These are phyloP conservation scores for Mus caroli DNA, from an alignment of 2,797 vertebrate species.

Conservation along the genomic window DNA sequence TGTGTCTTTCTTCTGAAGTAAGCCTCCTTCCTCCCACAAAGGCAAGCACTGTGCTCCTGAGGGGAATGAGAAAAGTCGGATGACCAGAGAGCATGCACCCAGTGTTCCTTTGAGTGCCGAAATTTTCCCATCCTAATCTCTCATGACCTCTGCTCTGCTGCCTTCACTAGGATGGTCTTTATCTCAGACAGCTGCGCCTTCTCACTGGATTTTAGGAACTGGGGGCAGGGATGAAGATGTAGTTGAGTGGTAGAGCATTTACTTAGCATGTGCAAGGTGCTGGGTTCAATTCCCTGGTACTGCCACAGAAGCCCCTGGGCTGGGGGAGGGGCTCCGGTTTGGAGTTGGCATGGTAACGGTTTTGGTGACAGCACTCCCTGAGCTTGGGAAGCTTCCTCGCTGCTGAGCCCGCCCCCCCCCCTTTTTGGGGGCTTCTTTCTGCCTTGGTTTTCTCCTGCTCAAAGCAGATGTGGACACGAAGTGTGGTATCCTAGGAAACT, in stretches of 20 bases:
- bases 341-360: background rate
- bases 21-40: background rate
- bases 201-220: background rate
- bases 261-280: background rate
- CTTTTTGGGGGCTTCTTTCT: slow-evolving; percentile 29
- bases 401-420: background rate
- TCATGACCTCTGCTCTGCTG: background rate
- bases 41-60: background rate
- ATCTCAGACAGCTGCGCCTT: background rate
- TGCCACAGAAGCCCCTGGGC: background rate
- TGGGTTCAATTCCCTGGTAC: background rate
- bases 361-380: background rate
- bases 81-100: background rate
- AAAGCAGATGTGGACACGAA: background rate
- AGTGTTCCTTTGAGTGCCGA: background rate
- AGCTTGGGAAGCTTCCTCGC: background rate
- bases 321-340: background rate
- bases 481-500: background rate
- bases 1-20: background rate
- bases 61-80: background rate
- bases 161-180: background rate
- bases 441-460: slow-evolving; percentile 11
- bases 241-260: background rate
- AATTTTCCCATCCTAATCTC: background rate
- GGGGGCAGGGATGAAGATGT: background rate